Evolutionary conservation across 2,113 vertebrate species (phyloP).

Genomic region (Cyprinodon tularosa): DNA sequence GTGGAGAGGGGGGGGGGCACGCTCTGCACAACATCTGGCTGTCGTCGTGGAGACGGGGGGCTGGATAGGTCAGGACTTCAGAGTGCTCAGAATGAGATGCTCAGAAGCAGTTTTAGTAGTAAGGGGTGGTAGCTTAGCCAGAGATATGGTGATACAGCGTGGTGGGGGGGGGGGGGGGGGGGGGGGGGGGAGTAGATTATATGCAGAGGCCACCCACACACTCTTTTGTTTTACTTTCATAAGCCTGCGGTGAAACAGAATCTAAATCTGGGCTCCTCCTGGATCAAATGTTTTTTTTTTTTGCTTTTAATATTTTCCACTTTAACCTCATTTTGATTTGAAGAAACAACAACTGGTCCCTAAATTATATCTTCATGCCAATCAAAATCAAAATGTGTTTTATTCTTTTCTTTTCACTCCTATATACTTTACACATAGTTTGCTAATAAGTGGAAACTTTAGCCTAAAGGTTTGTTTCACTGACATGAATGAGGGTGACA

Average conservation of each 20-base stretch:
- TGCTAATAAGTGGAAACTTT: no score
- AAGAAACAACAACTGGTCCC: neutral
- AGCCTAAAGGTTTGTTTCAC: no score
- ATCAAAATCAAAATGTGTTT: neutral
- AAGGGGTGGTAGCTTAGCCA: slow-evolving; percentile 9
- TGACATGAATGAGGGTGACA: no score
- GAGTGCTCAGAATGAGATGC: slow-evolving; percentile 39
- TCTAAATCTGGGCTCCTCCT: slow-evolving; percentile 22
- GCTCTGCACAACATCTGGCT: slow-evolving; percentile 73
- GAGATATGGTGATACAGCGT: slow-evolving; percentile 20
- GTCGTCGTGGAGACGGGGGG: slow-evolving; percentile 69
- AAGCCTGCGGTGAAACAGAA: slow-evolving; percentile 31
- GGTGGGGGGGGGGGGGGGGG: slow-evolving; percentile 26
- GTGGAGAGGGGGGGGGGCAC: slow-evolving; percentile 26
- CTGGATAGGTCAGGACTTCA: slow-evolving; percentile 25
- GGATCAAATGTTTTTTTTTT: slow-evolving; percentile 25
- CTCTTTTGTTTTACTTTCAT: slow-evolving; percentile 30
- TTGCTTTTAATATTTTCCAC: slow-evolving; percentile 3
- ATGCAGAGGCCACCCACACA: slow-evolving; percentile 53
- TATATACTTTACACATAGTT: no score
- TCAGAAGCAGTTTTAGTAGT: neutral
- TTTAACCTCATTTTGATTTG: neutral
- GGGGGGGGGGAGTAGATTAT: slow-evolving; percentile 29
- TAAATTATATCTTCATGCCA: neutral
- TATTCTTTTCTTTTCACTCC: no score